Evolutionary conservation across 2,888 invertebrate species (phyloP).

Genomic region (Aphidius colemani): DNA sequence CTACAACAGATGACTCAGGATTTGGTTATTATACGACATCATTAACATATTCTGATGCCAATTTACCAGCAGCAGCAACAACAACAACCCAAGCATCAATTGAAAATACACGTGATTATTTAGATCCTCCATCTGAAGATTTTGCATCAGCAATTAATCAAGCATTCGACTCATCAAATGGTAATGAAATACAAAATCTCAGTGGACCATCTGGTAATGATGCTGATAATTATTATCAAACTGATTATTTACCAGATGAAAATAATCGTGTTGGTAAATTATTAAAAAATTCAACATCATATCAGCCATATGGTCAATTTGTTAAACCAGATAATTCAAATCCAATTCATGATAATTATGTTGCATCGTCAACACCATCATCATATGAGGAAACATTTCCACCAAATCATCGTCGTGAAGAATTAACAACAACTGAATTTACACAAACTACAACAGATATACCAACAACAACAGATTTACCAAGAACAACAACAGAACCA

Average conservation of each 20-base stretch:
- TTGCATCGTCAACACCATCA: conserved; percentile 53
- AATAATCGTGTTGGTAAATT: conserved; percentile 49
- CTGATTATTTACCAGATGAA: conserved; percentile 40
- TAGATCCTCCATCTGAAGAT: conserved; percentile 37
- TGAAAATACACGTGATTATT: conserved; percentile 21
- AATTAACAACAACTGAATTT: conserved; percentile 19
- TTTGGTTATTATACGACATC: conserved; percentile 42
- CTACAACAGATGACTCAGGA: conserved; percentile 24
- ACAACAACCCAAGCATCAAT: conserved; percentile 33
- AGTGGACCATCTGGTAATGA: conserved; percentile 33
- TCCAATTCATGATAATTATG: conserved; percentile 53
- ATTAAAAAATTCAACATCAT: conserved; percentile 59
- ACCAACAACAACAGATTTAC: conserved; percentile 31
- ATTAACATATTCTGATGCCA: conserved; percentile 17
- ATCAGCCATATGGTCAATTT: conserved; percentile 62
- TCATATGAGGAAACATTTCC: conserved; percentile 37
- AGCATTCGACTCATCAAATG: conserved; percentile 48
- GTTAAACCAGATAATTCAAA: conserved; percentile 62
- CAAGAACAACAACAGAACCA: conserved; percentile 42
- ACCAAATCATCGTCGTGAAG: background rate
- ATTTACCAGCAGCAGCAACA: conserved; percentile 26
- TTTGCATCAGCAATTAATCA: conserved; percentile 63
- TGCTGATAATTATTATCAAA: conserved; percentile 53
- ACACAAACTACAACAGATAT: conserved; percentile 13
- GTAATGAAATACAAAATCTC: conserved; percentile 34